phyloP scores from a whole-genome alignment of 64 coral and sea anemone species.

The Porites australiensis region DNA sequence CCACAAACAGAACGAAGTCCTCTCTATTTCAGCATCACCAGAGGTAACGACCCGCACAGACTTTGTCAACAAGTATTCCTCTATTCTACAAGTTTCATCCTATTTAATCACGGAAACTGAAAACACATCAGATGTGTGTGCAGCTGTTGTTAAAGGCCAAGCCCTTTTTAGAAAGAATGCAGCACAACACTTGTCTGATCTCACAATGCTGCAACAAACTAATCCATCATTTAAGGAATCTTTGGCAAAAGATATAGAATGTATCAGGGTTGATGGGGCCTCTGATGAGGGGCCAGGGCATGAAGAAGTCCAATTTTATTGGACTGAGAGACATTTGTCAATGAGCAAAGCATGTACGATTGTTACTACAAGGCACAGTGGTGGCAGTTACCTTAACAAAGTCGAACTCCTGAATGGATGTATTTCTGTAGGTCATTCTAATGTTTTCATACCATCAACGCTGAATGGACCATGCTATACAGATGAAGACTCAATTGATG shows the following conservation, averaged over 20 bases:
- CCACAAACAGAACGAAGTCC: constrained; percentile 8
- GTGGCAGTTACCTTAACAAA: background rate
- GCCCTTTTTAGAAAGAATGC: constrained; percentile 41
- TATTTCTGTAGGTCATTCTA: background rate
- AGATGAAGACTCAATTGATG: background rate
- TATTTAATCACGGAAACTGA: constrained; percentile 28
- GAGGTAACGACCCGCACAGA: constrained; percentile 49
- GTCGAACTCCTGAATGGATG: background rate
- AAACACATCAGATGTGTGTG: constrained; percentile 4
- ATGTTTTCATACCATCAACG: background rate
- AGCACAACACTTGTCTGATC: background rate
- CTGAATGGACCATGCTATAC: background rate
- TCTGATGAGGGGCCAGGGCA: background rate
- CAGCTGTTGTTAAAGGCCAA: constrained; percentile 35
- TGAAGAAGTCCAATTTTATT: background rate
- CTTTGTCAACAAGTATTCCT: constrained; percentile 44
- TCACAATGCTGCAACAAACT: too few relatives aligned
- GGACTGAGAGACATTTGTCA: background rate
- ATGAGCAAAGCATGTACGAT: background rate
- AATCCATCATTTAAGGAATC: too few relatives aligned
- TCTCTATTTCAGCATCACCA: background rate
- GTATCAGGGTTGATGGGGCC: background rate
- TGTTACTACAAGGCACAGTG: background rate
- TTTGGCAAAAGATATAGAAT: background rate
- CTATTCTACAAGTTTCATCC: constrained; percentile 40